A percentile compares a stretch with the other conserved stretches of the same genome.
Conservation (phyloP, 2,113 vertebrate genomes). For the Dicrurus megarhynchus region DNA sequence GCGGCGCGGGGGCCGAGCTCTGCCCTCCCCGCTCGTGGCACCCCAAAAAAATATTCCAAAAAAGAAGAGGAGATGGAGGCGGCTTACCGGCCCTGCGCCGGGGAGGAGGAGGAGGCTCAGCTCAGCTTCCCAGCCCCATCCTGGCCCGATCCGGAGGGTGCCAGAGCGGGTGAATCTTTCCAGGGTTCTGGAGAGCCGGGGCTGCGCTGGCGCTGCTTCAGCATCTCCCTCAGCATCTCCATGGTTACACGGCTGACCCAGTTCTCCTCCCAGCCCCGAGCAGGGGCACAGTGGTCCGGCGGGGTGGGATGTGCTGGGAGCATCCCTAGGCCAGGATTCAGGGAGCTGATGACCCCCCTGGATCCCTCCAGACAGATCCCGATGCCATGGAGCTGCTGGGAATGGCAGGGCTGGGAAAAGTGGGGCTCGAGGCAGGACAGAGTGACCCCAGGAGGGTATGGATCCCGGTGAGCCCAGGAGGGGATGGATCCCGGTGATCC, state of each 20-base stretch:
- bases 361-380: background rate
- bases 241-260: constrained; percentile 83
- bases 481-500: rapidly evolving
- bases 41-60: background rate
- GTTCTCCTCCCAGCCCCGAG: constrained; percentile 72
- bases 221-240: constrained; percentile 77
- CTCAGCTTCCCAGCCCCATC: constrained; percentile 1
- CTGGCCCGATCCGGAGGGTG: background rate
- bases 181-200: constrained; percentile 64
- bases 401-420: background rate
- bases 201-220: constrained; percentile 64
- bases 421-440: background rate
- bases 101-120: background rate
- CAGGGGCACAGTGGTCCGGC: background rate
- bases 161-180: constrained; percentile 18
- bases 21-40: background rate
- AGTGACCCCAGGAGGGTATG: background rate
- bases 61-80: background rate
- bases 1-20: background rate
- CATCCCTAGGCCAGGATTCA: background rate
- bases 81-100: constrained; percentile 23
- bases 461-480: background rate
- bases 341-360: background rate
- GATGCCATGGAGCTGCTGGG: rapidly evolving
- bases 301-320: background rate